These are phyloP conservation scores for Eilema caniola DNA, from an alignment of 2,888 invertebrate species.

Conservation along the genomic window DNA sequence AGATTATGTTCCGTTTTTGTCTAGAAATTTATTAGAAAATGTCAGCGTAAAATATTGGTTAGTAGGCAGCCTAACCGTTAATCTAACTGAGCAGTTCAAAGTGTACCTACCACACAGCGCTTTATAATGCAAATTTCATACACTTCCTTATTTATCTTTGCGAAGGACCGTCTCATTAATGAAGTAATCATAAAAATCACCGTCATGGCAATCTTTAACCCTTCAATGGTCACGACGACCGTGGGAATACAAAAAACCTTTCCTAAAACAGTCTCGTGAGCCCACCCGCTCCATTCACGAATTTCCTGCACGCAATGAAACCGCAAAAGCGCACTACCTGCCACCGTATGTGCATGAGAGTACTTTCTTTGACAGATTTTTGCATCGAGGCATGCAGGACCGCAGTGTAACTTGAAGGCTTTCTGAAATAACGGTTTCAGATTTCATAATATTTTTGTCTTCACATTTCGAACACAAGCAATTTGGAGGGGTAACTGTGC, in stretches of 20 bases:
- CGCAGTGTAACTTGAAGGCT: slow-evolving; percentile 62
- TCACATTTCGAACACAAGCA: neutral
- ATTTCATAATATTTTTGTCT: slow-evolving; percentile 45
- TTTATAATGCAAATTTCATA: slow-evolving; percentile 27
- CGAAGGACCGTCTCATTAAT: slow-evolving; percentile 27
- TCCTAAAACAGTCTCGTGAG: slow-evolving; percentile 61
- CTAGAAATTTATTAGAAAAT: no score
- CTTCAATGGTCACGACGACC: slow-evolving; percentile 60
- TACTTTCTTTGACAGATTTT: slow-evolving; percentile 55
- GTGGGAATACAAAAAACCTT: slow-evolving; percentile 81
- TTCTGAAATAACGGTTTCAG: slow-evolving; percentile 53
- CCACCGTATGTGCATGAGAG: slow-evolving; percentile 46
- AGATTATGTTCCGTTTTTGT: no score
- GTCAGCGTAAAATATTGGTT: no score
- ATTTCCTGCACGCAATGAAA: slow-evolving; percentile 85
- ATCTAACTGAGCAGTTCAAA: neutral
- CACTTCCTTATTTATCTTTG: slow-evolving; percentile 43
- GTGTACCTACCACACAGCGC: neutral
- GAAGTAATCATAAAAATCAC: slow-evolving; percentile 42
- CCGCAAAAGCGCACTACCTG: slow-evolving; percentile 81
- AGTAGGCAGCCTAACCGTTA: no score
- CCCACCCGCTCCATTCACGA: slow-evolving; percentile 78
- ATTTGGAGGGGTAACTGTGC: no score
- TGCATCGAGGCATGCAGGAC: slow-evolving; percentile 47
- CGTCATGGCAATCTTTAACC: slow-evolving; percentile 63